Evolutionary conservation across 1,140 invertebrate genomes (phyloP).

Genomic region (Linepithema humile): DNA sequence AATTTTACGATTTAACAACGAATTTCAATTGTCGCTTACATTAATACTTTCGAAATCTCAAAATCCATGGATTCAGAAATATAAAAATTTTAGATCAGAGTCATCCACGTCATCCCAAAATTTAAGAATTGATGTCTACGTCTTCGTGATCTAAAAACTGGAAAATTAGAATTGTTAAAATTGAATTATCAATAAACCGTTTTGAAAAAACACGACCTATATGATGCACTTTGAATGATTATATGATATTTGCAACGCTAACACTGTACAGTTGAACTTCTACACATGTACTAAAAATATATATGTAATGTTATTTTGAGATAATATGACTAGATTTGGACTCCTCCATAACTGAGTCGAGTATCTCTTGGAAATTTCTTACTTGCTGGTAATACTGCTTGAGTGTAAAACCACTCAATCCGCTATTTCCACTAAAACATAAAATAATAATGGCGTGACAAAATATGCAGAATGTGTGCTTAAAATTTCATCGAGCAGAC

Average conservation of each 20-base stretch:
- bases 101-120: background rate
- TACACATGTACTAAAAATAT: slow-evolving; percentile 45
- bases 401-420: slow-evolving; percentile 37
- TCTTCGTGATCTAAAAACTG: background rate
- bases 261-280: slow-evolving; percentile 34
- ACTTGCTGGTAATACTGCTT: slow-evolving; percentile 64
- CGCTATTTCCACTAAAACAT: slow-evolving; percentile 61
- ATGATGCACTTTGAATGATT: slow-evolving; percentile 37
- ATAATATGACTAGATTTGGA: slow-evolving; percentile 55
- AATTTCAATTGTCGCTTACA: background rate
- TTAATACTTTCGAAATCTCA: background rate
- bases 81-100: background rate
- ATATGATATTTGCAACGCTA: slow-evolving; percentile 18
- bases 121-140: background rate
- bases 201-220: slow-evolving; percentile 46
- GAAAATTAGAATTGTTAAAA: background rate
- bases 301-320: slow-evolving; percentile 63
- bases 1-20: background rate
- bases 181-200: background rate
- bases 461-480: background rate
- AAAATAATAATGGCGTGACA: no score
- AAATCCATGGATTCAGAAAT: background rate
- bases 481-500: background rate
- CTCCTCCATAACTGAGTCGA: slow-evolving; percentile 64
- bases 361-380: slow-evolving; percentile 58